Evolutionary conservation across 2,113 vertebrate genomes (phyloP).

Genomic region (Heloderma charlesbogerti): DNA sequence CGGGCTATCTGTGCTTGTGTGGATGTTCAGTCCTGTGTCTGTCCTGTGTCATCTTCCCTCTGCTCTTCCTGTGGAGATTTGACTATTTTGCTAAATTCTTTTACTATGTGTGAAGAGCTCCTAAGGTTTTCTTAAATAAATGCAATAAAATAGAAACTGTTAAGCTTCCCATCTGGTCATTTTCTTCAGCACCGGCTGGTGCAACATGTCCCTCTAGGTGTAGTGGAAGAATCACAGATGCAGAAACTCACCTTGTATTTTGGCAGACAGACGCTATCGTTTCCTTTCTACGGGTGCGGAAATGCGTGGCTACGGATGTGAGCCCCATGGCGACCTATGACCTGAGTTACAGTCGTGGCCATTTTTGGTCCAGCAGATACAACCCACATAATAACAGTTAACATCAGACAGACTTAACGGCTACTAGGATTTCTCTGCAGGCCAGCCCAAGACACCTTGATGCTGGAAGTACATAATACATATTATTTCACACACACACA

Average conservation of each 20-base stretch:
- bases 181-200: background rate
- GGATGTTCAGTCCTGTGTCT: slow-evolving; percentile 36
- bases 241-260: too few species aligned
- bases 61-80: slow-evolving; percentile 41
- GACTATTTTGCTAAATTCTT: slow-evolving; percentile 47
- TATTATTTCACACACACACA: background rate
- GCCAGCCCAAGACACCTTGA: background rate
- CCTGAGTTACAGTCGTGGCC: too few species aligned
- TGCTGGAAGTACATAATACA: background rate
- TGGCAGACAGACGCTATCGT: too few species aligned
- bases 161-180: slow-evolving; percentile 5
- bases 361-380: too few species aligned
- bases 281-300: background rate
- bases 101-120: slow-evolving; percentile 40
- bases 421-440: background rate
- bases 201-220: too few species aligned
- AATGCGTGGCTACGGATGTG: background rate
- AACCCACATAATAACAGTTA: background rate
- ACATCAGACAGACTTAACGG: too few species aligned
- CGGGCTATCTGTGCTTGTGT: accelerated
- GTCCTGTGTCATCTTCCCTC: background rate
- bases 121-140: slow-evolving; percentile 56
- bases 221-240: background rate
- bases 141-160: slow-evolving; percentile 29
- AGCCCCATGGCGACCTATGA: background rate